A percentile compares a stretch with the other conserved stretches of the same genome.
These are phyloP conservation scores for Siniperca chuatsi DNA, from an alignment of 2,113 vertebrate species.

Conservation along the genomic window DNA sequence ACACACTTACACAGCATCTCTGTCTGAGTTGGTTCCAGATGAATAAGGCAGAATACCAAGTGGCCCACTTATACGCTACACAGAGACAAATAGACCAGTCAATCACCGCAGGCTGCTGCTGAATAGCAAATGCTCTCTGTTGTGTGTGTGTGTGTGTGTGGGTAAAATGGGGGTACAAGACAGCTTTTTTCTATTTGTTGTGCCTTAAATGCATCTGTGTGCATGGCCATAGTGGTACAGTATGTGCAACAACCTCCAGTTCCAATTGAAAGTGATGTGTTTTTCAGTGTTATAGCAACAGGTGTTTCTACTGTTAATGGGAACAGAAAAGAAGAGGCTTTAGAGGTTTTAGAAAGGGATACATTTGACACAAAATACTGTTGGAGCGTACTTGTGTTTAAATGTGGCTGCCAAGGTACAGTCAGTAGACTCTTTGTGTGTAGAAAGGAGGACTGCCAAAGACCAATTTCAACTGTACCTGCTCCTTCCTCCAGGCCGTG, in stretches of 20 bases:
- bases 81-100: conserved; percentile 83
- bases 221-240: conserved; percentile 36
- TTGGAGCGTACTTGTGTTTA: background rate
- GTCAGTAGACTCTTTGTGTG: background rate
- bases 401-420: conserved; percentile 1
- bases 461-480: conserved; percentile 22
- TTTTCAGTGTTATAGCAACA: conserved; percentile 17
- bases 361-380: conserved; percentile 3
- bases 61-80: conserved; percentile 79
- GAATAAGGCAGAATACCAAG: conserved; percentile 83
- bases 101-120: conserved; percentile 74
- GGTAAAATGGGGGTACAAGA: conserved; percentile 3
- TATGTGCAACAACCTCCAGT: conserved; percentile 12
- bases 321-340: background rate
- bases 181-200: conserved; percentile 39
- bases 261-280: conserved; percentile 3
- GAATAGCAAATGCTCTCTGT: conserved; percentile 74
- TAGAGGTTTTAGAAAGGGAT: background rate
- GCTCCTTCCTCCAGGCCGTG: background rate
- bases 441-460: background rate
- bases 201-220: conserved; percentile 36
- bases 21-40: conserved; percentile 76
- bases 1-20: conserved; percentile 74
- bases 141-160: conserved; percentile 30
- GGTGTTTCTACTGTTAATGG: conserved; percentile 22